Evolutionary conservation across 2,888 invertebrate genomes (phyloP), one percentile per base, ranked within the genome.

Genomic region (Drosophila meridiana): DNA sequence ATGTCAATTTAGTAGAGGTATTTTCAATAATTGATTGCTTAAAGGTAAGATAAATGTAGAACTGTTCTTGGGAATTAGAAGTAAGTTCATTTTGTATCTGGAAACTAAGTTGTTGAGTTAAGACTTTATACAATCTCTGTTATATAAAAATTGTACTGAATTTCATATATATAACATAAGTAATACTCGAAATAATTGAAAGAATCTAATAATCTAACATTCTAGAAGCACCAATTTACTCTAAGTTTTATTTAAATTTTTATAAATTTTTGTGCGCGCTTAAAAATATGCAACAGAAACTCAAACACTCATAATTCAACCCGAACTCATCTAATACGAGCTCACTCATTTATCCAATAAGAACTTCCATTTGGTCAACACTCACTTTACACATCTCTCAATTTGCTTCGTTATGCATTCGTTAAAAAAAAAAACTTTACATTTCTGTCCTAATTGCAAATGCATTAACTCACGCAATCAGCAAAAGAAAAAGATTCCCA

Each of bases 381-480:
- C 50, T 32, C 14, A 40, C n/a, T 58, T 64, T 4, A n/a, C 47
- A 28, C 20, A 14, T 2, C 14, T 11, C 34, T n/a, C 32, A 68
- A 40, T 69, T 20, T 2, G 2, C 9, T 20, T 43, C 9, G 14
- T 32, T 43, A 9, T 26, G 2, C 13, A 28, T 38, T n/a, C 8
- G 9, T 9, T 34, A 34, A 34, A 34, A 9, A 34, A 34, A 8
- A 34, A 34, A 34, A 13, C 7, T 42, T 42, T 7, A n/a, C 14
- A 7, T 2, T 42, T 42, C n/a, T 14, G 6, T 40, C n/a, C 7
- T 55, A 48, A 48, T 69, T 26, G 20, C 48, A 26, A 42, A 68
- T 42, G 30, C 57, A 68, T 69, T 48, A 42, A 45, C 32, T 67
- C 6, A 26, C n/a, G 32, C 11, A 32, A 38, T 2, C 14, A 20